Base-by-base conservation (phyloP, 2,888 invertebrate genomes). In the Cetonia aurata region DNA sequence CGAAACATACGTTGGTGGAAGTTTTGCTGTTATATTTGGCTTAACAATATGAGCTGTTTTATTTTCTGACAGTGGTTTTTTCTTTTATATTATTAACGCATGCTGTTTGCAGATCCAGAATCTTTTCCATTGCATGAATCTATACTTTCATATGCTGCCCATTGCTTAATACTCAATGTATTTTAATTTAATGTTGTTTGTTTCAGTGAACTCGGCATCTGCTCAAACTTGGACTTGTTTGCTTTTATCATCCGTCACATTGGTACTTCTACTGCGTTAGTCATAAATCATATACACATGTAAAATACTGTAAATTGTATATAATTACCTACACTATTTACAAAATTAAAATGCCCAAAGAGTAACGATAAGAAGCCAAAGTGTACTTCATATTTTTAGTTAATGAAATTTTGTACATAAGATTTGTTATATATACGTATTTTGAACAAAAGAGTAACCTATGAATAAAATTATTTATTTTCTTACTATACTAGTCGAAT, bases 281-380 rank as follows among this genome's bases (percentile, higher is more conserved):
- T 48, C 48, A 48, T 48, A 31, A 48, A 48, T 48, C 46, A 15
- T 31, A 9, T 6, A 62, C 1, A 48, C n/a, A 48, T 62, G 62
- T 62, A 62, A 42, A 13, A 62, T 62, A 62, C 17, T 60, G 60
- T 60, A 60, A 46, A 60, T 60, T 62, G 62, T 62, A 50, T 62
- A 50, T 62, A 62, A 10, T 31, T 50, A 44, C 13, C 15, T 17
- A 60, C 48, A 46, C 17, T 42, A 46, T 48, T 53, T 10, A 12
- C 31, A 31, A 57, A 31, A 15, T 57, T 15, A 37, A n/a, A 46
- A 31, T 46, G 31, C 31, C 62, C 62, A 62, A 62, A 62, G 62
- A 62, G 46, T 48, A 48, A 62, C 33, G 6, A 62, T 33, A 33
- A 15, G 48, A 48, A 48, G 48, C 62, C 62, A 62, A 62, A 62